A percentile compares a stretch with the other conserved stretches of the same genome.
phyloP scores from a whole-genome alignment of 2,113 vertebrate genomes.

The Candoia aspera region DNA sequence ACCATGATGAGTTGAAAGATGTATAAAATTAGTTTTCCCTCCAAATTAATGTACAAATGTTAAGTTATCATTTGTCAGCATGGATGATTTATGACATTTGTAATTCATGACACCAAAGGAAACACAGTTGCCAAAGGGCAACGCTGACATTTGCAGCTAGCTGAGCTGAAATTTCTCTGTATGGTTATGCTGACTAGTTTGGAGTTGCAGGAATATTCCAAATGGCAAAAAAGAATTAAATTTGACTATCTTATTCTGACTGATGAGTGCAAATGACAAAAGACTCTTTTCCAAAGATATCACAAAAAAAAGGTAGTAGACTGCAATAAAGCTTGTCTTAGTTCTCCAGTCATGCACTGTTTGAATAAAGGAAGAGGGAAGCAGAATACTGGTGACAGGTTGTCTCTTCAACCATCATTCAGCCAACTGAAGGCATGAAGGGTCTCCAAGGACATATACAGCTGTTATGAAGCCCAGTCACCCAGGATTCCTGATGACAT shows the following conservation, averaged over 20 bases:
- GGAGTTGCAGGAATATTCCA: constrained; percentile 6
- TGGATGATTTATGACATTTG: neutral
- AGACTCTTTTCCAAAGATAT: neutral
- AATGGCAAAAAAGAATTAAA: neutral
- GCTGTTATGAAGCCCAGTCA: neutral
- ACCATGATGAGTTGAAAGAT: neutral
- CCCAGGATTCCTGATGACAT: neutral
- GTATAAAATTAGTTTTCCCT: neutral
- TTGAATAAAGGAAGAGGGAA: neutral
- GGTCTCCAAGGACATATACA: neutral
- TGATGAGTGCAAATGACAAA: neutral
- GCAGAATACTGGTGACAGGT: neutral
- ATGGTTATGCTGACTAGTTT: constrained; percentile 9
- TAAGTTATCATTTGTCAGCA: constrained; percentile 21
- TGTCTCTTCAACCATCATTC: neutral
- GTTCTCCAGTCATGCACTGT: neutral
- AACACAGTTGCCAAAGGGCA: constrained; percentile 31
- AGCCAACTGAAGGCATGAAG: neutral
- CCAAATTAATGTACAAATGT: fast-evolving
- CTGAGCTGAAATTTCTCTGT: constrained; percentile 20
- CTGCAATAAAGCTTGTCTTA: neutral
- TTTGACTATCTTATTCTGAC: neutral
- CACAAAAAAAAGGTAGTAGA: neutral
- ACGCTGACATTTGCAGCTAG: constrained; percentile 17
- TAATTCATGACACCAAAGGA: constrained; percentile 21